Conservation (phyloP, 2,888 invertebrate genomes). For the Papilio gigon region DNA sequence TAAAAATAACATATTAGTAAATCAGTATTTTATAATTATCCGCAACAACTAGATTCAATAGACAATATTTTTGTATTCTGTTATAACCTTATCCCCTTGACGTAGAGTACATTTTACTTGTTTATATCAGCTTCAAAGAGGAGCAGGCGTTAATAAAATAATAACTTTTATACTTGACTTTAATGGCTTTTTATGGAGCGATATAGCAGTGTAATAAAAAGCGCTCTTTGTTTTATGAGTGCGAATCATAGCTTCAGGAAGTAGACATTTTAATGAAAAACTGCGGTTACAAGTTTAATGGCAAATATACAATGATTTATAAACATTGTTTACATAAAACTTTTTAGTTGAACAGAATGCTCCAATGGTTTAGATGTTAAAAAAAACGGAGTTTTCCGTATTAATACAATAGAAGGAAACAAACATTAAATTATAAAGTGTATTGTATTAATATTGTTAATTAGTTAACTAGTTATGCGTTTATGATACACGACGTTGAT, state of each 20-base stretch:
- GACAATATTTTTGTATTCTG: background rate
- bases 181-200: conserved; percentile 11
- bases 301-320: background rate
- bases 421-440: background rate
- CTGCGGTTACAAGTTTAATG: background rate
- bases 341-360: no score
- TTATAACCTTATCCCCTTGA: background rate
- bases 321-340: no score
- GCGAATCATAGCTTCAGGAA: conserved; percentile 25
- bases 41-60: background rate
- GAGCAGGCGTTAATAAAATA: conserved; percentile 26
- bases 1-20: background rate
- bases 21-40: background rate
- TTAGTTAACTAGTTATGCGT: background rate
- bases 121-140: conserved; percentile 3
- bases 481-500: background rate
- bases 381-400: no score
- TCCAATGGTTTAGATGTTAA: no score
- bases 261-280: conserved; percentile 16
- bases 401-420: no score
- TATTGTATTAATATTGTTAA: background rate
- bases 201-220: conserved; percentile 33
- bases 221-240: conserved; percentile 23
- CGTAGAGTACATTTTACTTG: background rate
- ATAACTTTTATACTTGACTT: conserved; percentile 32